Evolutionary conservation across 2,888 invertebrate species (phyloP).

Genomic region (Tetheella fluctuosa): DNA sequence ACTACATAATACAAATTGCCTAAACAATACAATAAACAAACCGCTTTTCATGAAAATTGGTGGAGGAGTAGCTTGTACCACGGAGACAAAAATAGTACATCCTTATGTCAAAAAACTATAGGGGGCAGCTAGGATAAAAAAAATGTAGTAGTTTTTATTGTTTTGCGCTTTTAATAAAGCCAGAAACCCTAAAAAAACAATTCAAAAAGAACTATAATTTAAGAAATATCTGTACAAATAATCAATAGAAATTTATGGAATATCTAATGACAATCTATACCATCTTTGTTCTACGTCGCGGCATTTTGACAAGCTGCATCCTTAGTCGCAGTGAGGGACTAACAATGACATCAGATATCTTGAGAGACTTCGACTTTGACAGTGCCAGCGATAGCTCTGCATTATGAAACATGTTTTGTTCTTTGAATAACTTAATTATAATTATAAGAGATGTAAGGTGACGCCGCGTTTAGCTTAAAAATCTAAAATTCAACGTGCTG

Average conservation of each 20-base stretch:
- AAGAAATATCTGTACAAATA: background rate
- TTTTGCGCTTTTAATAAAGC: too few species aligned
- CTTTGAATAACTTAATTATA: background rate
- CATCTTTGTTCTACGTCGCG: constrained; percentile 22
- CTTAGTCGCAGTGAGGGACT: constrained; percentile 16
- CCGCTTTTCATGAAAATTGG: too few species aligned
- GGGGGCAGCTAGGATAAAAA: too few species aligned
- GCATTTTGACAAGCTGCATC: constrained; percentile 5
- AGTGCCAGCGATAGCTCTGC: constrained; percentile 11
- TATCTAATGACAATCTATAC: constrained; percentile 18
- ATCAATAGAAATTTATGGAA: background rate
- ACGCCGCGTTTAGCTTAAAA: too few species aligned
- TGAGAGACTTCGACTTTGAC: constrained; percentile 18
- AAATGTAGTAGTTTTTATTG: too few species aligned
- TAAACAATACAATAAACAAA: too few species aligned
- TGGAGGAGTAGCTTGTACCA: too few species aligned
- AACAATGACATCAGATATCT: constrained; percentile 29
- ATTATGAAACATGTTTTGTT: constrained; percentile 17
- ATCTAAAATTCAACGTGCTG: too few species aligned
- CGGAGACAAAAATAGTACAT: too few species aligned
- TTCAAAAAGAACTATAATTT: background rate
- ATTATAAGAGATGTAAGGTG: background rate
- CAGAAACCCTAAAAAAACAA: too few species aligned
- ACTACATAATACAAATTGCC: too few species aligned
- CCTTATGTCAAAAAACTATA: too few species aligned